A percentile compares a stretch with the other conserved stretches of the same genome.
phyloP scores from a whole-genome alignment of 2,113 vertebrate species.

The Platysternon megacephalum region DNA sequence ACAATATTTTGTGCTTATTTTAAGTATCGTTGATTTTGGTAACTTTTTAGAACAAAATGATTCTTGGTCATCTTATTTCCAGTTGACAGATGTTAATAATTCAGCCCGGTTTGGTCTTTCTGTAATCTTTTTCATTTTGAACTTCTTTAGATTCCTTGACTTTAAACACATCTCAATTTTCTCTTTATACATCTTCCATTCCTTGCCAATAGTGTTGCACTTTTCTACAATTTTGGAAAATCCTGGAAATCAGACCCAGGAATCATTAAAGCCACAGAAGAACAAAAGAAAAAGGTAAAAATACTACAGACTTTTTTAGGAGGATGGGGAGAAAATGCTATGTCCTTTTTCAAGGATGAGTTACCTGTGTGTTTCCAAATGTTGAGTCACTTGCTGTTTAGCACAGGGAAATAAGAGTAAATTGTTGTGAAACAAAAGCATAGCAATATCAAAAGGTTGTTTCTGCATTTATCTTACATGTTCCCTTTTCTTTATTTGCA shows the following conservation, averaged over 20 bases:
- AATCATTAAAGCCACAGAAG: slow-evolving; percentile 98
- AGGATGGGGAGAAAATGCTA: background rate
- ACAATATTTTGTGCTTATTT: background rate
- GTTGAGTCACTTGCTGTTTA: background rate
- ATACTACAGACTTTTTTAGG: background rate
- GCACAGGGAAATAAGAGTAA: background rate
- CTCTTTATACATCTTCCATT: slow-evolving; percentile 96
- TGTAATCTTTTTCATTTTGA: background rate
- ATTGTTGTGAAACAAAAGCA: background rate
- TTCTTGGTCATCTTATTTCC: background rate
- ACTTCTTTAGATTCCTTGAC: slow-evolving; percentile 86
- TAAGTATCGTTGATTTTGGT: background rate
- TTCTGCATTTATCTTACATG: background rate
- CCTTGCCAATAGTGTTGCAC: slow-evolving; percentile 92
- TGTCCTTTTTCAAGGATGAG: background rate
- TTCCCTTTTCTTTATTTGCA: background rate
- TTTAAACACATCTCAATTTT: slow-evolving; percentile 91
- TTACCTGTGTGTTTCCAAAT: background rate
- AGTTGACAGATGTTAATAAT: background rate
- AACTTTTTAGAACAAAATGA: background rate
- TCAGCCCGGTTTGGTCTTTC: background rate
- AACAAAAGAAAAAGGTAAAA: slow-evolving; percentile 98
- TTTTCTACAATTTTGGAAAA: slow-evolving; percentile 99
- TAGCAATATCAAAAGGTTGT: background rate
- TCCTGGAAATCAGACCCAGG: slow-evolving; percentile 99